Percentiles rank a stretch among this genome's conserved stretches.
Evolutionary conservation across 1,140 invertebrate species (phyloP).

Genomic region (Eumaeus atala): DNA sequence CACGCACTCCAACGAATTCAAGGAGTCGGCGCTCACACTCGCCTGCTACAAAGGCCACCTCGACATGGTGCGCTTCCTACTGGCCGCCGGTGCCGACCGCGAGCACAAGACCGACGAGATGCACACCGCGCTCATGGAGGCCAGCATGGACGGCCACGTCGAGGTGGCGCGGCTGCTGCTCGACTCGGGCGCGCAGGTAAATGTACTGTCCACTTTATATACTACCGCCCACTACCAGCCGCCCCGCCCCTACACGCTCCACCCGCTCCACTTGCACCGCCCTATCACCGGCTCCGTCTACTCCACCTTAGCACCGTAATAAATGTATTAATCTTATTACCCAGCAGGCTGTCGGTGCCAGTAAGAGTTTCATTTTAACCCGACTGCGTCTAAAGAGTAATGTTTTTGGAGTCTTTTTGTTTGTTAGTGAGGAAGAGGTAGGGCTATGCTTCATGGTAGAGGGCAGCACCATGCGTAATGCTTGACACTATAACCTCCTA

Average conservation of each 20-base stretch:
- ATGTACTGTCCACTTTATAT: constrained; percentile 6
- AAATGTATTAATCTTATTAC: no score
- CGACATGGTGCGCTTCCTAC: constrained; percentile 96
- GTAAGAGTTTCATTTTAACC: no score
- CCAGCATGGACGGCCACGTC: constrained; percentile 99
- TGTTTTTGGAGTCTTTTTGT: no score
- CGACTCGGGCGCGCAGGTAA: constrained; percentile 96
- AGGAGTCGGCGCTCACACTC: constrained; percentile 94
- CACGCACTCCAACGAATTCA: constrained; percentile 99
- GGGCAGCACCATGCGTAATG: no score
- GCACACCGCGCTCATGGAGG: constrained; percentile 99
- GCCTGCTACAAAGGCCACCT: constrained; percentile 98
- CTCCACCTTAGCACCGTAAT: not conserved
- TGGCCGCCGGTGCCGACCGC: constrained; percentile 95
- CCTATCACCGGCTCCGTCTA: not conserved
- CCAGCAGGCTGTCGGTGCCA: no score
- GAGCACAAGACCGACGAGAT: constrained; percentile 99
- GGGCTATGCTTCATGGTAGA: no score
- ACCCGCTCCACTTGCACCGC: not conserved
- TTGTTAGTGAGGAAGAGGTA: no score
- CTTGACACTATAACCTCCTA: no score
- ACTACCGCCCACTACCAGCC: constrained; percentile 5
- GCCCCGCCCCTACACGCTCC: not conserved
- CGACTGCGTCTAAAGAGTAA: no score
- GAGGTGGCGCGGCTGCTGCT: constrained; percentile 94